These are phyloP conservation scores for Musca vetustissima DNA, from an alignment of 1,140 invertebrate genomes.

Conservation along the genomic window DNA sequence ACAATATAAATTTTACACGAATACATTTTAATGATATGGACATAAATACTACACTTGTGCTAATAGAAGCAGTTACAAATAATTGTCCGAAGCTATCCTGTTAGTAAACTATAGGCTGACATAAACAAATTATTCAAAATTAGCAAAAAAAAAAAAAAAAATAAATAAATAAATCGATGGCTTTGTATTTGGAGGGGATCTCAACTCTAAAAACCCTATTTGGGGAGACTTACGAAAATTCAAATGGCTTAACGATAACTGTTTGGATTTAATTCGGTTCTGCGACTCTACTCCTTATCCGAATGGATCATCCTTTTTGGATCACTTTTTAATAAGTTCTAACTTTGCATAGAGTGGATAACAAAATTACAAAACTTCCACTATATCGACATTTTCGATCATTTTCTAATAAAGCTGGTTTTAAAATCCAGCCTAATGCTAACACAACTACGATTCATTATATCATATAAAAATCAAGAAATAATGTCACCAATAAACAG, in stretches of 20 bases:
- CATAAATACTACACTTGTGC: neutral
- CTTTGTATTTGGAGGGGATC: too few relatives aligned
- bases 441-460: neutral
- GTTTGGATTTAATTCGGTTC: neutral
- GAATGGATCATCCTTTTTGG: neutral
- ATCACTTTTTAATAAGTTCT: constrained; percentile 1
- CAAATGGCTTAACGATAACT: neutral
- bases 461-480: neutral
- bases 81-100: neutral
- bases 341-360: neutral
- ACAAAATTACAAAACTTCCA: neutral
- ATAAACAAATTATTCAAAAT: neutral
- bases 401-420: neutral
- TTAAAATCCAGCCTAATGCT: neutral
- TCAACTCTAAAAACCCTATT: neutral
- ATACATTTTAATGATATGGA: neutral
- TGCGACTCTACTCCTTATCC: neutral
- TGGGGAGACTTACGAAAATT: neutral
- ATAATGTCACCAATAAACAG: too few relatives aligned
- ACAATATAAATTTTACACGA: neutral
- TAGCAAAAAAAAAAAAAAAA: too few relatives aligned
- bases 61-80: neutral
- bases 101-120: neutral
- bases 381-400: neutral
- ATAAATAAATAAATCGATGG: too few relatives aligned